phyloP scores from a whole-genome alignment of 1,140 invertebrate genomes.

The Alviniconcha marisindica region DNA sequence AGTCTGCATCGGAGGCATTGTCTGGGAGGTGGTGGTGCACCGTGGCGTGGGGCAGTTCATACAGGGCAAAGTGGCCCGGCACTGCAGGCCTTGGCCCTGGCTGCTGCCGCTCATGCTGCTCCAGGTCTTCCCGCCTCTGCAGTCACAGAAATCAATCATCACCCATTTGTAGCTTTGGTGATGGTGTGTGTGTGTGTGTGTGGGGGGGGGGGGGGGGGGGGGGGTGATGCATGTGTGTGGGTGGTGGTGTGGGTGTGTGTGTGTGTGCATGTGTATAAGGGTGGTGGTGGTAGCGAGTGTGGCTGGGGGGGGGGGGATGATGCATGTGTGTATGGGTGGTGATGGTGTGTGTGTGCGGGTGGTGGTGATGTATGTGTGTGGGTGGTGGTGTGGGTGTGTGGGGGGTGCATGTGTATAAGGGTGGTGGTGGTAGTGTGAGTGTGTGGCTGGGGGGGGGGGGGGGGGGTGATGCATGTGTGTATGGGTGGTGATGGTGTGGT shows the following conservation, averaged over 20 bases:
- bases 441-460: too few relatives aligned
- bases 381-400: too few relatives aligned
- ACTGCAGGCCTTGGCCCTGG: not conserved
- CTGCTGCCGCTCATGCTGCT: not conserved
- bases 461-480: too few relatives aligned
- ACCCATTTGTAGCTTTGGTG: not conserved
- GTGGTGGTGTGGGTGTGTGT: constrained; percentile 7
- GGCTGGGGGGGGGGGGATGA: too few relatives aligned
- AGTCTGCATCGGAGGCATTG: constrained; percentile 65
- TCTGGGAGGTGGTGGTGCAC: constrained; percentile 43
- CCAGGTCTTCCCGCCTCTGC: constrained; percentile 16
- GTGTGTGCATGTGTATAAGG: not conserved
- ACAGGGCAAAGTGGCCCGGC: constrained; percentile 27
- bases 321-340: too few relatives aligned
- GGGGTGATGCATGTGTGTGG: too few relatives aligned
- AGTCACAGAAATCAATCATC: not conserved
- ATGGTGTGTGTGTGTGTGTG: not conserved
- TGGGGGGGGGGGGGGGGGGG: too few relatives aligned
- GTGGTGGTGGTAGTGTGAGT: too few relatives aligned
- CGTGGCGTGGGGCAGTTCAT: constrained; percentile 19
- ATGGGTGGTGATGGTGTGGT: too few relatives aligned
- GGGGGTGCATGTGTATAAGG: too few relatives aligned
- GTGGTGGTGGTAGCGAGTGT: not conserved
- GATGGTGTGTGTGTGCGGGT: too few relatives aligned
- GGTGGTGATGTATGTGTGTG: too few relatives aligned